Evolutionary conservation across 2,888 invertebrate species (phyloP), one percentile per base, ranked within the genome.

Genomic region (Rhaphigaster nebulosa): DNA sequence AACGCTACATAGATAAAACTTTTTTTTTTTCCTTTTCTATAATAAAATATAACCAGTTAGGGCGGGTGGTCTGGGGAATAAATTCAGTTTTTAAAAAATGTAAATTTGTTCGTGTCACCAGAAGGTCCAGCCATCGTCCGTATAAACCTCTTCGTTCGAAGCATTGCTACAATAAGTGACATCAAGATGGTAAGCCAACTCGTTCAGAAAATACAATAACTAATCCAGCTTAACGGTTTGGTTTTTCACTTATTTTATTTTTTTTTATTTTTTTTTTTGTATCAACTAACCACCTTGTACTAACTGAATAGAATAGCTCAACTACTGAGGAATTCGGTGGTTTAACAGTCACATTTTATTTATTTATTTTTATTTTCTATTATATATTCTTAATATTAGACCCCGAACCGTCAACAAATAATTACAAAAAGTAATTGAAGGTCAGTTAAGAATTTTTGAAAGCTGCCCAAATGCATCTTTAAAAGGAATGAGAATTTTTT

Each of bases 151-250:
- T 98, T 98, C 96, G 98, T 99, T 95, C 96, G 99, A 96, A 98
- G 97, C 96, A 98, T 99, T 94, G 97, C 98, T 94, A 98, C 98
- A 94, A 99, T 99, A 95, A 98, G 98, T 96, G 99, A 99, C 96
- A 98, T 98, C 95, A 98, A 98, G 96, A 99, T 99, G 98, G 99
- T 99, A 97, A 98, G 98, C 97, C 76, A 87, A 76, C 29, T 90
- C 56, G 90, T 90, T 84, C 56, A 90, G 34, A 80, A 52, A 84
- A 80, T 80, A 34, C 41, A 56, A 60, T 90, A 87, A 84, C 29
- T 76, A 84, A 87, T 80, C 54, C 50, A 87, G 52, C 56, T 90
- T 54, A 90, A 90, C 90, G 84, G 80, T 84, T 90, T 90, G 45
- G 29, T 90, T 34, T 76, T 76, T 80, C 29, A 29, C n/a, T n/a